Evolutionary conservation across 2,797 vertebrate genomes (phyloP).

Genomic region (Gallinago nigripennis): DNA sequence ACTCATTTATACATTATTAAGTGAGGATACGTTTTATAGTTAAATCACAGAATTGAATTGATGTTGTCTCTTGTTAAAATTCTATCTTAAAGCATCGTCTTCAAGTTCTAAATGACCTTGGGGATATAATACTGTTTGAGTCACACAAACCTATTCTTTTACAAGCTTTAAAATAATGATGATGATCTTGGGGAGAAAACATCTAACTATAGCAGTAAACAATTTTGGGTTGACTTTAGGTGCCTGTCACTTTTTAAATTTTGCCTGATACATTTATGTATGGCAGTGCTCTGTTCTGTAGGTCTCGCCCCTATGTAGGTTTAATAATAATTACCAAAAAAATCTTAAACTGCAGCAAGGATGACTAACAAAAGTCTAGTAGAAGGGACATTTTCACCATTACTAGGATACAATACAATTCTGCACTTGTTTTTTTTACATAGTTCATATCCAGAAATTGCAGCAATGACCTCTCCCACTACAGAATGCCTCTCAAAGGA

Average conservation of each 20-base stretch:
- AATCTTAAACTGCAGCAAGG: background rate
- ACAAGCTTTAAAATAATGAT: background rate
- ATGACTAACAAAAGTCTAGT: background rate
- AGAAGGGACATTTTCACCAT: background rate
- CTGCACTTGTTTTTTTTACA: background rate
- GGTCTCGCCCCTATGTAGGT: background rate
- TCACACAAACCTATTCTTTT: background rate
- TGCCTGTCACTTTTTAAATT: background rate
- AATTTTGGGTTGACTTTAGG: background rate
- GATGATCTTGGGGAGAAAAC: background rate
- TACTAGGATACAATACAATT: background rate
- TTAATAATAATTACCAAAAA: background rate
- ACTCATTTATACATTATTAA: slow-evolving; percentile 42
- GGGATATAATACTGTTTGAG: background rate
- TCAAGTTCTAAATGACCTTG: background rate
- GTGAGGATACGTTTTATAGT: slow-evolving; percentile 33
- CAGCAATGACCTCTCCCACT: background rate
- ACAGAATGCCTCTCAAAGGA: background rate
- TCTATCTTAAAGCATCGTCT: background rate
- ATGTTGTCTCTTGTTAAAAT: slow-evolving; percentile 30
- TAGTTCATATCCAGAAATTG: background rate
- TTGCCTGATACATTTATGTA: background rate
- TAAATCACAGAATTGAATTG: slow-evolving; percentile 35
- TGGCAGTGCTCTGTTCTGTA: background rate
- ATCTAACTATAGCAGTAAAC: background rate